Evolutionary conservation across 2,113 vertebrate species (phyloP).

Genomic region (Oryzias melastigma): DNA sequence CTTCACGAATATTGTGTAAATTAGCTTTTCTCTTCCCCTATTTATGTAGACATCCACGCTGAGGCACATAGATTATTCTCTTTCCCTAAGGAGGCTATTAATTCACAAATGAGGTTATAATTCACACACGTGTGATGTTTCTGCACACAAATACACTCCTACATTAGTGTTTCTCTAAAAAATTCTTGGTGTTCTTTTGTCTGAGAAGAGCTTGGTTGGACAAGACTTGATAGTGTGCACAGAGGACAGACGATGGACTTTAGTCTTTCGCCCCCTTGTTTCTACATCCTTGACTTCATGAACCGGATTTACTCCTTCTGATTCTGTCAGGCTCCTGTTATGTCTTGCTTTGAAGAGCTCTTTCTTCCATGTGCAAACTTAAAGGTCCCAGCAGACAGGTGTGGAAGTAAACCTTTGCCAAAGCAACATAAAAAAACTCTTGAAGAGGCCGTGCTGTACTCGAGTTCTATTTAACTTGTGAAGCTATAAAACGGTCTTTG

Average conservation of each 20-base stretch:
- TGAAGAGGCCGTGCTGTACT: slow-evolving; percentile 3
- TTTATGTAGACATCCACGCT: slow-evolving; percentile 1
- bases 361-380: slow-evolving; percentile 39
- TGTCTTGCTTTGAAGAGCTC: slow-evolving; percentile 42
- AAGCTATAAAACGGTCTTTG: slow-evolving; percentile 9
- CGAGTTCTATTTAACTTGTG: slow-evolving; percentile 7
- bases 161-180: neutral
- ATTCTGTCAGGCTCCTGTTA: slow-evolving; percentile 47
- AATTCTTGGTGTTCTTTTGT: neutral
- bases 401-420: slow-evolving; percentile 37
- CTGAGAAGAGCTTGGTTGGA: no score
- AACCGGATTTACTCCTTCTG: slow-evolving; percentile 47
- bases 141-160: neutral
- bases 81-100: slow-evolving; percentile 10
- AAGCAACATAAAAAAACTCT: slow-evolving; percentile 32
- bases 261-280: slow-evolving; percentile 26
- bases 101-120: slow-evolving; percentile 8
- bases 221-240: slow-evolving; percentile 4
- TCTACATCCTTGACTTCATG: slow-evolving; percentile 25
- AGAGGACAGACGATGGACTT: slow-evolving; percentile 20
- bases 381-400: slow-evolving; percentile 20
- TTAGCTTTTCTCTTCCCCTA: slow-evolving; percentile 7
- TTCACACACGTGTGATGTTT: slow-evolving; percentile 17
- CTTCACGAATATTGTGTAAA: no score
- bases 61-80: slow-evolving; percentile 7